Percentiles rank a stretch among this genome's conserved stretches.
Conservation (phyloP, 2,113 vertebrate genomes). For the Dasyprocta punctata region DNA sequence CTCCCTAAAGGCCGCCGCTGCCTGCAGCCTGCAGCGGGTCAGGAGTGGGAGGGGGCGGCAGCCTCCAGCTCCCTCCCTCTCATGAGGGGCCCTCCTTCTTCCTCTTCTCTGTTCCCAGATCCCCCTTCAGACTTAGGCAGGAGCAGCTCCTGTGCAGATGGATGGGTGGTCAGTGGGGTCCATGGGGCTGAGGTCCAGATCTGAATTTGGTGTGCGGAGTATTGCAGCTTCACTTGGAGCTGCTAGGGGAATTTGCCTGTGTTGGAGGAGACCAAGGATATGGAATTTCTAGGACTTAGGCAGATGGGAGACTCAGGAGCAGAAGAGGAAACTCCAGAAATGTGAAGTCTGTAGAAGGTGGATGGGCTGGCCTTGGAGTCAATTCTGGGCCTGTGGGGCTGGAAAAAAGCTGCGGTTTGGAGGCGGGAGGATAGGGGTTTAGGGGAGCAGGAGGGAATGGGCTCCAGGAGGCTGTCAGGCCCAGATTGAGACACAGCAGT, state of each 20-base stretch:
- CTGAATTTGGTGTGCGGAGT: background rate
- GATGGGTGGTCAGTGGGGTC: background rate
- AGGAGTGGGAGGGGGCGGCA: too few species aligned
- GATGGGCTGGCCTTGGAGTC: background rate
- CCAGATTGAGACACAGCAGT: background rate
- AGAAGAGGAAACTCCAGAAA: background rate
- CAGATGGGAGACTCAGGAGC: background rate
- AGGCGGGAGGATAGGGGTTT: background rate
- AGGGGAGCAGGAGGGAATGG: background rate
- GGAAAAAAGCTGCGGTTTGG: background rate
- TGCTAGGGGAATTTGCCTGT: background rate
- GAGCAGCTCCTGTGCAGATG: fast-evolving
- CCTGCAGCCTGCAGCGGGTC: background rate
- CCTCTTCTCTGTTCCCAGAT: background rate
- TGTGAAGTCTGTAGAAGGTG: background rate
- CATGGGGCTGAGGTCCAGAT: background rate
- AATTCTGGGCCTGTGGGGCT: background rate
- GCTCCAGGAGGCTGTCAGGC: background rate
- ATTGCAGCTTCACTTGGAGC: background rate
- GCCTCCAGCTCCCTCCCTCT: background rate
- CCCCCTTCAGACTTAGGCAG: background rate
- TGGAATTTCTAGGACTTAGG: background rate
- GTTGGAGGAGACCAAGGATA: background rate
- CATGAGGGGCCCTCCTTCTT: background rate
- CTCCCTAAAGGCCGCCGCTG: background rate